phyloP scores from a whole-genome alignment of 2,113 vertebrate species.

The Ptyas mucosa region DNA sequence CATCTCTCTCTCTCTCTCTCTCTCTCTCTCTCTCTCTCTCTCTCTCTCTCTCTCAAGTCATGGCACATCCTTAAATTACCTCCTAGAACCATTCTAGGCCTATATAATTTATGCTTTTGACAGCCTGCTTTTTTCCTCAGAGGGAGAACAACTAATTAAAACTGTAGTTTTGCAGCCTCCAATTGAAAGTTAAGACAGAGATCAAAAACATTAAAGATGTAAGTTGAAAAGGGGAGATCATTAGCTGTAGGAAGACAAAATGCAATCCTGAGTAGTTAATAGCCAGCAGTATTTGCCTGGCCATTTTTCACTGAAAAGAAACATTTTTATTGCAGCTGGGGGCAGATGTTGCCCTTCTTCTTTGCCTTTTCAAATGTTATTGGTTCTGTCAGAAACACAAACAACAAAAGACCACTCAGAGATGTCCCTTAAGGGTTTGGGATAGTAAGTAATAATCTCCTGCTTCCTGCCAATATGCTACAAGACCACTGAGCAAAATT shows the following conservation, averaged over 20 bases:
- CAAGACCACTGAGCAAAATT: background rate
- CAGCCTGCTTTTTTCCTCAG: background rate
- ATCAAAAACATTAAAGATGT: slow-evolving; percentile 21
- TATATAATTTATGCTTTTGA: background rate
- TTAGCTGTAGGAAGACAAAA: slow-evolving; percentile 9
- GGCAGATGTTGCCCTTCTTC: slow-evolving; percentile 1
- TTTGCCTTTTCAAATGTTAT: background rate
- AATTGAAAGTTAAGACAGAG: slow-evolving; percentile 2
- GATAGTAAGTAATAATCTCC: slow-evolving; percentile 12
- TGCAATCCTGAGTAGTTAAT: slow-evolving; percentile 3
- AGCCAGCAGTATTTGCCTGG: background rate
- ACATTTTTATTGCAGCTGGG: background rate
- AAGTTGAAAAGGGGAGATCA: slow-evolving; percentile 12
- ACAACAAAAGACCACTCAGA: background rate
- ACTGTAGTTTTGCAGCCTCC: slow-evolving; percentile 1
- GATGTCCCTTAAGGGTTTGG: background rate
- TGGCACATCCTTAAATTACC: background rate
- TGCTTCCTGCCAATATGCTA: background rate
- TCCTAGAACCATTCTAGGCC: background rate
- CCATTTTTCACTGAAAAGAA: slow-evolving; percentile 23
- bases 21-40: background rate
- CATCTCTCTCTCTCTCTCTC: background rate
- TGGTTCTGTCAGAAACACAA: background rate
- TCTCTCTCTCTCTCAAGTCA: background rate
- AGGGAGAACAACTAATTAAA: slow-evolving; percentile 8